Base-by-base conservation (phyloP, 2,113 vertebrate species). In the Pluvialis apricaria region DNA sequence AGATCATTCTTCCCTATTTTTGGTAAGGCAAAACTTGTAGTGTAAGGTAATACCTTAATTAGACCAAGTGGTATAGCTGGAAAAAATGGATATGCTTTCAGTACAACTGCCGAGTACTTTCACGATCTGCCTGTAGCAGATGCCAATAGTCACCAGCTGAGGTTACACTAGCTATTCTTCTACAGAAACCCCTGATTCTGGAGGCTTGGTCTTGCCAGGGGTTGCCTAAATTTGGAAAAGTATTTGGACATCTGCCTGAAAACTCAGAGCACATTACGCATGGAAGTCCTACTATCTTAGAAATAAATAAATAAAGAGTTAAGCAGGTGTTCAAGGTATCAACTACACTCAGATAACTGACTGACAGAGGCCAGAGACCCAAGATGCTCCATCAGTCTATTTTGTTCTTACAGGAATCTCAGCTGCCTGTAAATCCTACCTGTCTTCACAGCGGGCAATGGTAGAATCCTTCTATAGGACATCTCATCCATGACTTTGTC, bases 11-110 rank as follows among this genome's bases (percentile, higher is more conserved):
- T 91, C 13, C 17, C 9, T 79, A 19, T 12, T 68, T 82, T 82
- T 57, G 11, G 21, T 72, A 66, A 90, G 21, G 31, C 15, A 44
- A 78, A 90, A 70, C 17, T 70, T 91, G 34, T 16, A 64, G 8
- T 71, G 58, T 70, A 92, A 92, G 26, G n/a, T 36, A 94, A 95
- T 78, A 83, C 36, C 65, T 91, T 64, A 94, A 84, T 81, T 71
- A 86, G 51, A 70, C 42, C 58, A 83, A 88, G 38, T 28, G 8
- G 28, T 70, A 83, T 73, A 70, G 18, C 28, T 86, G 55, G 26
- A 66, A 55, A 85, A 91, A 82, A 65, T 4, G 2, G 38, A 61
- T 81, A 73, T 26, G 11, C 32, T 76, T 93, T 76, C 92, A 78
- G 29, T n/a, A 49, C 25, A 54, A 42, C 24, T 38, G 17, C 38